Percentiles rank a stretch among this genome's conserved stretches.
Evolutionary conservation across 2,113 vertebrate genomes (phyloP).

Genomic region (Panthera uncia): DNA sequence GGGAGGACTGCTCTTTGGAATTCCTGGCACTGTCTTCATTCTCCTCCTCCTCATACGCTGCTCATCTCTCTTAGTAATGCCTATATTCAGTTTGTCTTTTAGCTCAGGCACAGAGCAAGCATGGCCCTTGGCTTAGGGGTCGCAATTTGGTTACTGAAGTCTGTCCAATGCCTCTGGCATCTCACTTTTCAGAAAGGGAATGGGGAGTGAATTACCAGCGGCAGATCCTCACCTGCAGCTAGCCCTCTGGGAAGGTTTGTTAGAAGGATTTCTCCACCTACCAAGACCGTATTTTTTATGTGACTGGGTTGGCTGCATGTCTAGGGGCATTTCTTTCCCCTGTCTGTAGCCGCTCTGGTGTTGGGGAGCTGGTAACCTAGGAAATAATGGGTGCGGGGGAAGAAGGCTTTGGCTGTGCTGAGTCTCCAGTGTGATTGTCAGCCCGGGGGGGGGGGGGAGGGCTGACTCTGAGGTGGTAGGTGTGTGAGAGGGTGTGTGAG

Average conservation of each 20-base stretch:
- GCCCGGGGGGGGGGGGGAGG: constrained; percentile 46
- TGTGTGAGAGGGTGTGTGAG: constrained; percentile 59
- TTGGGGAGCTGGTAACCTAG: constrained; percentile 64
- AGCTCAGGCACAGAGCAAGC: neutral
- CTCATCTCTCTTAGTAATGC: constrained; percentile 60
- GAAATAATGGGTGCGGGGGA: constrained; percentile 34
- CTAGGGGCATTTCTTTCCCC: neutral
- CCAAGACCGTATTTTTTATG: neutral
- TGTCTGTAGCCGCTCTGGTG: neutral
- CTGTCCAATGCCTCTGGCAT: neutral
- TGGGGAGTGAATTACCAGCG: neutral
- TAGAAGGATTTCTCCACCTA: neutral
- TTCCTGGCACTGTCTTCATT: constrained; percentile 64
- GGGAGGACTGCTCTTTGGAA: constrained; percentile 76
- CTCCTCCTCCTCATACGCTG: constrained; percentile 69
- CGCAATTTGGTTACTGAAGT: neutral
- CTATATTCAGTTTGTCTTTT: constrained; percentile 31
- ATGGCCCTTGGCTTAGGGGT: neutral
- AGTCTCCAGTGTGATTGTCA: constrained; percentile 71
- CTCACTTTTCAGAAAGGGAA: neutral
- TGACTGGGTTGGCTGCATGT: neutral
- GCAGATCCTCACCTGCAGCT: neutral
- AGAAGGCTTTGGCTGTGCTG: neutral
- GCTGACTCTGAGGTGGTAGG: constrained; percentile 51
- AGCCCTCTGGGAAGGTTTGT: neutral